A percentile compares a stretch with the other conserved stretches of the same genome.
Evolutionary conservation across 2,888 invertebrate species (phyloP).

Genomic region (Cephus pygmeus): DNA sequence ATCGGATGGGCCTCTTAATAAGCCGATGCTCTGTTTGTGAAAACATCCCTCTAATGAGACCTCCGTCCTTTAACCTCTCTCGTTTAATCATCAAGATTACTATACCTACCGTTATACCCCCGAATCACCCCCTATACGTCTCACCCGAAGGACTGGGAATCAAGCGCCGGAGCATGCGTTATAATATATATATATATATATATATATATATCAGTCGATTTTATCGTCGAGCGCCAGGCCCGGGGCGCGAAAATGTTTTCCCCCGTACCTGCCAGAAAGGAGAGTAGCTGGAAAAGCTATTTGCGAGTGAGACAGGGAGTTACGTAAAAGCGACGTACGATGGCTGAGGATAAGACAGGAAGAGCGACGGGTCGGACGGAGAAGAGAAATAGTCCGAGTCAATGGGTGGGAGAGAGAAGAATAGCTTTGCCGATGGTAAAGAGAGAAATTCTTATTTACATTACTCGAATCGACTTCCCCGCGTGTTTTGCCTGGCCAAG

Average conservation of each 20-base stretch:
- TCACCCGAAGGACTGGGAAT: not conserved
- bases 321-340: not conserved
- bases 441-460: not conserved
- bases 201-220: not conserved
- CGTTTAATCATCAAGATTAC: not conserved
- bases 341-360: not conserved
- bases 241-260: not conserved
- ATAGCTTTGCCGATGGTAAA: not conserved
- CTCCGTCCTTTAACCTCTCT: not conserved
- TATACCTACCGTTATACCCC: not conserved
- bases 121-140: not conserved
- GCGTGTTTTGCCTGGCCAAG: not conserved
- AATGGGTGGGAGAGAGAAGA: not conserved
- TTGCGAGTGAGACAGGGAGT: not conserved
- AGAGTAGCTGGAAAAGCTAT: not conserved
- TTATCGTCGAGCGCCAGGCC: not conserved
- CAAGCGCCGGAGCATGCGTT: not conserved
- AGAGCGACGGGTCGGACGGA: not conserved
- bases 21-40: slow-evolving; percentile 17
- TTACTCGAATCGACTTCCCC: not conserved
- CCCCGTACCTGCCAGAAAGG: not conserved
- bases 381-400: not conserved
- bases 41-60: slow-evolving; percentile 20
- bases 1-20: slow-evolving; percentile 13
- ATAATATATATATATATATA: not conserved